These are phyloP conservation scores for Hypomecis atomaria DNA, from an alignment of 2,888 invertebrate species.

Conservation along the genomic window DNA sequence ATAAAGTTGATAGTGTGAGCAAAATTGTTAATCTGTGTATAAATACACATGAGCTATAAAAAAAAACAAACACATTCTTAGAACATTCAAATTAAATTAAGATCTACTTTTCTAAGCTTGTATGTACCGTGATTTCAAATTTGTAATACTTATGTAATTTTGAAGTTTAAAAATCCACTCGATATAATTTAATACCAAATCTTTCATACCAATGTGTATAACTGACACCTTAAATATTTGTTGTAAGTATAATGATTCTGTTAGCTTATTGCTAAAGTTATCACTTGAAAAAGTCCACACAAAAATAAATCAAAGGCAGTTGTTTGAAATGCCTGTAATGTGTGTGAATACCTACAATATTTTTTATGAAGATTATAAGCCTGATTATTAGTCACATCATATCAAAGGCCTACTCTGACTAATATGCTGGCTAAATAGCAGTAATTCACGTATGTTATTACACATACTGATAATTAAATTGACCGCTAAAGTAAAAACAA, in stretches of 20 bases:
- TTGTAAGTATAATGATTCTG: neutral
- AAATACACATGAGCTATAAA: too few species aligned
- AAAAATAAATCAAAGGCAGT: neutral
- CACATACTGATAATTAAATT: slow-evolving; percentile 11
- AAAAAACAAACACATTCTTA: too few species aligned
- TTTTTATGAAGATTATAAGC: neutral
- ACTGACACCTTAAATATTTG: neutral
- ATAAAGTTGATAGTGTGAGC: too few species aligned
- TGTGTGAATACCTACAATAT: neutral
- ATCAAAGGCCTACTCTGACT: neutral
- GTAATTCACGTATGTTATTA: slow-evolving; percentile 6
- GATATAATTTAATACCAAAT: too few species aligned
- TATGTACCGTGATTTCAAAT: too few species aligned
- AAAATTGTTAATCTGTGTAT: too few species aligned
- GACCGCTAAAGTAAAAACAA: slow-evolving; percentile 17
- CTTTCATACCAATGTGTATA: neutral
- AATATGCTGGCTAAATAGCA: slow-evolving; percentile 1
- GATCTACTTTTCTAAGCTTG: too few species aligned
- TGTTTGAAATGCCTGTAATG: neutral
- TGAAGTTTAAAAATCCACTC: too few species aligned
- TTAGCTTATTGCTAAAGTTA: neutral
- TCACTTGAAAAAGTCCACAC: neutral
- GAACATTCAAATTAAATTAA: too few species aligned
- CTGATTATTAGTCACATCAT: slow-evolving; percentile 6
- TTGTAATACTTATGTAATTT: too few species aligned